Conservation (phyloP, 1,140 invertebrate species). For the Heliothis virescens region DNA sequence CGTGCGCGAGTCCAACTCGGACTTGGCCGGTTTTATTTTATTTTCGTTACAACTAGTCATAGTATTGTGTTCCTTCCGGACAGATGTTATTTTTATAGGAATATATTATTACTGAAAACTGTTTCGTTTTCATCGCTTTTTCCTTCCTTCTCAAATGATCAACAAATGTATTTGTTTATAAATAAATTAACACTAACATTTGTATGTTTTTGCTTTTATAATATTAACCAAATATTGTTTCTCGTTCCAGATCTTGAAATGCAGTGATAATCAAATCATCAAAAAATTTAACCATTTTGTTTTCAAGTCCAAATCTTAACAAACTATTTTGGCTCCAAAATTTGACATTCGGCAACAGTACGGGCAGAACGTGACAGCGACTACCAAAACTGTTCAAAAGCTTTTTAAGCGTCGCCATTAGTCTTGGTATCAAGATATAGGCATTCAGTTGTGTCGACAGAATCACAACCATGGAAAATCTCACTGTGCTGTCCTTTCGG, state of each 20-base stretch:
- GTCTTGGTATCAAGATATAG: constrained; percentile 40
- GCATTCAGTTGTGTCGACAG: constrained; percentile 50
- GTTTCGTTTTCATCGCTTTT: too few species aligned
- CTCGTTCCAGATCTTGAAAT: constrained; percentile 82
- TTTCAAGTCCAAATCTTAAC: constrained; percentile 54
- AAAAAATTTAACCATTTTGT: constrained; percentile 56
- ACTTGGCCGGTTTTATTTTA: too few species aligned
- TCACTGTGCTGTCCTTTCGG: constrained; percentile 75
- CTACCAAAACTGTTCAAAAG: constrained; percentile 33
- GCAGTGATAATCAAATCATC: constrained; percentile 76
- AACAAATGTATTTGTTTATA: too few species aligned
- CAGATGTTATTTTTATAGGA: too few species aligned
- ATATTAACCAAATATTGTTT: constrained; percentile 33
- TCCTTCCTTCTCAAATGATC: too few species aligned
- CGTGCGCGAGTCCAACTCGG: too few species aligned
- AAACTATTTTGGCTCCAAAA: constrained; percentile 43
- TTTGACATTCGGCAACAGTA: constrained; percentile 61
- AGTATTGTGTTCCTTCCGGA: too few species aligned
- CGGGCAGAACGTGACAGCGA: constrained; percentile 63
- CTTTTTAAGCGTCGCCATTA: constrained; percentile 37
- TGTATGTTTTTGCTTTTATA: too few species aligned
- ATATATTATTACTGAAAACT: too few species aligned
- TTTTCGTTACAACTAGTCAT: too few species aligned
- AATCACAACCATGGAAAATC: constrained; percentile 65
- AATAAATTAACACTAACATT: too few species aligned